Percentiles rank a stretch among this genome's conserved stretches.
Conservation (phyloP, 92 coral and sea anemone species). For the Blastomussa wellsi region DNA sequence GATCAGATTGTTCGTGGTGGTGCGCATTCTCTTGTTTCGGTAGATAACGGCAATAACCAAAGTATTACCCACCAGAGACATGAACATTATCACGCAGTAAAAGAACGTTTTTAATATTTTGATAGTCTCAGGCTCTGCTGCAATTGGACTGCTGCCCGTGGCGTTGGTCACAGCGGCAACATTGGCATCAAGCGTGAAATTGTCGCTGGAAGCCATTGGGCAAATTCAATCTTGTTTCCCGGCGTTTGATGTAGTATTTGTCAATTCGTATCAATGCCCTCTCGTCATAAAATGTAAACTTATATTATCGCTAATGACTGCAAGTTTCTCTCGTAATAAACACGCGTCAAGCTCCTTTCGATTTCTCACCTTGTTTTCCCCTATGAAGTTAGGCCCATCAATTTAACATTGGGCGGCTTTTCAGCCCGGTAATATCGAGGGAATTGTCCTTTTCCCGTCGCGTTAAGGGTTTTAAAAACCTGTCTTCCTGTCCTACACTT, state of each 20-base stretch:
- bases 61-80: conserved; percentile 43
- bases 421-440: not conserved
- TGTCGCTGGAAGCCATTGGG: conserved; percentile 7
- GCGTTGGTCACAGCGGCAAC: not conserved
- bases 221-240: not conserved
- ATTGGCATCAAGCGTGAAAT: not conserved
- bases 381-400: not conserved
- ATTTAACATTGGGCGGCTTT: not conserved
- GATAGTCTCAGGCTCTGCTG: not conserved
- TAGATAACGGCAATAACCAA: conserved; percentile 31
- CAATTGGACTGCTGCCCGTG: not conserved
- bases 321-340: not conserved
- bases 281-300: not conserved
- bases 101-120: conserved; percentile 18
- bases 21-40: conserved; percentile 45
- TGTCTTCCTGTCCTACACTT: conserved; percentile 13
- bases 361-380: too few species aligned
- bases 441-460: not conserved
- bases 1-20: conserved; percentile 36
- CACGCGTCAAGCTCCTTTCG: not conserved
- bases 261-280: not conserved
- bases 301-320: not conserved
- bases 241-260: not conserved
- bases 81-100: conserved; percentile 32
- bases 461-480: not conserved